Conservation (phyloP, 1,140 invertebrate species). For the Musca vetustissima region DNA sequence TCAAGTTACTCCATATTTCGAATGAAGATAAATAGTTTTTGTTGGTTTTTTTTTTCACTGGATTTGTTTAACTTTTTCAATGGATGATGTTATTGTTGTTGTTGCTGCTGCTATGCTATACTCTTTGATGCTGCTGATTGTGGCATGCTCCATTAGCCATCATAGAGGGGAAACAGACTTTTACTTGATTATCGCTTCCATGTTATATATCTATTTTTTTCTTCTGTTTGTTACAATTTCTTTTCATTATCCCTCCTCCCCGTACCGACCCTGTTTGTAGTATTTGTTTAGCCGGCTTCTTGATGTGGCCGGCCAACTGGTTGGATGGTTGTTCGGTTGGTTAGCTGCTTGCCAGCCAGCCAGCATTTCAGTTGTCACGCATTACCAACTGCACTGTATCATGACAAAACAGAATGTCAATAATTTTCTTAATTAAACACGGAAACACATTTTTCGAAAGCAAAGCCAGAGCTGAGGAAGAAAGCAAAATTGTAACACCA, state of each 20-base stretch:
- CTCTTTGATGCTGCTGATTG: no score
- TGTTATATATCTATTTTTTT: not conserved
- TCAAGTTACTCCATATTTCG: no score
- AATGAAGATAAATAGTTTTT: no score
- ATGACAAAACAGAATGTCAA: constrained; percentile 21
- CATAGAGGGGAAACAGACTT: constrained; percentile 2
- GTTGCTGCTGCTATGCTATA: no score
- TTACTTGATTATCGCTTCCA: constrained; percentile 17
- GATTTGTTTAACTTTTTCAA: no score
- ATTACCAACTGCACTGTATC: not conserved
- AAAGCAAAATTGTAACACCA: no score
- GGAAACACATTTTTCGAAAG: constrained; percentile 12
- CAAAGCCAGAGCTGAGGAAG: not conserved
- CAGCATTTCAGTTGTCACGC: not conserved
- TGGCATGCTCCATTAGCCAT: constrained; percentile 18
- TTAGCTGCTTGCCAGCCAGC: no score
- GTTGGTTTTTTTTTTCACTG: no score
- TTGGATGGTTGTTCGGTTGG: no score
- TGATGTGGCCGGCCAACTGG: not conserved
- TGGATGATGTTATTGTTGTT: no score
- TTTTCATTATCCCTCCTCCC: no score
- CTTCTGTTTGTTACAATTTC: not conserved
- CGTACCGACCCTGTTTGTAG: no score
- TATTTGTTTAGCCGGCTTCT: not conserved
- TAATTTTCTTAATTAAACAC: constrained; percentile 23